phyloP scores from a whole-genome alignment of 2,797 vertebrate genomes.

The Taeniopygia guttata region DNA sequence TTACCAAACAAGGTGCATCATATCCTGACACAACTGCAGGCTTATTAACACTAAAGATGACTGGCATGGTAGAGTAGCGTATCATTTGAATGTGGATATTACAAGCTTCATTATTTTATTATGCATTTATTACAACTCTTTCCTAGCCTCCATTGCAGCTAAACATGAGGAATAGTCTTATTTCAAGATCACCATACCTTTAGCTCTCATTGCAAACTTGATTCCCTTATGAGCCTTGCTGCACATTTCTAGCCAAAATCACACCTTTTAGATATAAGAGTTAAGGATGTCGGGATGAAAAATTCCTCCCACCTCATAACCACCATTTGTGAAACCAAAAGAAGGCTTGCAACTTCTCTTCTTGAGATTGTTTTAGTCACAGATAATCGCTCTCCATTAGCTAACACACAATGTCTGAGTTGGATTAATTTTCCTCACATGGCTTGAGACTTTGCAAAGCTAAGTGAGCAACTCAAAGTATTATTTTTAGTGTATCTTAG shows the following conservation, averaged over 20 bases:
- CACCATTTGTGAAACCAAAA: neutral
- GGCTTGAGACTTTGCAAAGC: neutral
- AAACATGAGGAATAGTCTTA: neutral
- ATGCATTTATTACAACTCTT: neutral
- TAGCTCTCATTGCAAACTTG: neutral
- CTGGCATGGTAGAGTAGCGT: neutral
- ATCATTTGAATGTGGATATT: neutral
- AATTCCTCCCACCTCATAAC: neutral
- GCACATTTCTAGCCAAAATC: neutral
- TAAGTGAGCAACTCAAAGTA: neutral
- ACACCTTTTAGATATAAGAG: neutral
- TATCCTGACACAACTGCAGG: neutral
- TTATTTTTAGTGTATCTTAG: neutral
- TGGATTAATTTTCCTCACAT: neutral
- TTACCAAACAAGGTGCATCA: neutral
- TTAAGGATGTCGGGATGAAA: neutral
- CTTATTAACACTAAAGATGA: neutral
- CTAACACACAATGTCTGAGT: rapidly evolving
- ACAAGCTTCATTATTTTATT: neutral
- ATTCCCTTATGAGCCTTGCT: neutral
- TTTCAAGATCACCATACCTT: neutral
- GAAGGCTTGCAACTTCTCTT: neutral
- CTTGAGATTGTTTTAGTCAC: neutral
- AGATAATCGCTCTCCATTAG: neutral
- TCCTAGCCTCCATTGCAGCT: neutral